Conservation (phyloP, 2,113 vertebrate genomes). For the Nyctibius bracteatus region DNA sequence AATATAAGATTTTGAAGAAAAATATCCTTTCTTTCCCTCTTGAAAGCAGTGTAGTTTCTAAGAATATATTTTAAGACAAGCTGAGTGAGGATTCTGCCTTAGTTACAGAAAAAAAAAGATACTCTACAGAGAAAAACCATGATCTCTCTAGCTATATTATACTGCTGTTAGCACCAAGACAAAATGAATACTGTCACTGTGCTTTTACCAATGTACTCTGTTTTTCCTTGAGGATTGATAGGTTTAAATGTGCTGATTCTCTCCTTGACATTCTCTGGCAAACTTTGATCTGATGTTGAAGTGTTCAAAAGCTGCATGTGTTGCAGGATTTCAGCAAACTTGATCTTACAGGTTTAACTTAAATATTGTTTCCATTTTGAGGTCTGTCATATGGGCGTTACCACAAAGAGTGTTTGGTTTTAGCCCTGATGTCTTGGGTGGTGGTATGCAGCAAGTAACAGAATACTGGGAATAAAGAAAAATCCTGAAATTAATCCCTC, state of each 20-base stretch:
- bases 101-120: not conserved
- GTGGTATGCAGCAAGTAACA: conserved; percentile 73
- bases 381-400: conserved; percentile 70
- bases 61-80: not conserved
- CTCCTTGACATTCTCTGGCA: conserved; percentile 23
- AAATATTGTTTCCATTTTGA: conserved; percentile 79
- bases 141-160: not conserved
- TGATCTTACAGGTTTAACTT: conserved; percentile 77
- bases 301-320: conserved; percentile 66
- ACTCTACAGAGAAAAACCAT: not conserved
- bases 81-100: not conserved
- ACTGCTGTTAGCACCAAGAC: not conserved
- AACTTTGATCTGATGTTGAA: conserved; percentile 53
- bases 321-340: conserved; percentile 67
- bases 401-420: conserved; percentile 71
- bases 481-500: conserved; percentile 74
- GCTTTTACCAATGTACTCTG: not conserved
- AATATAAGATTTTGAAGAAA: not conserved
- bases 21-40: not conserved
- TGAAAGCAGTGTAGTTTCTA: not conserved
- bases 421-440: conserved; percentile 57
- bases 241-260: not conserved
- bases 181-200: not conserved
- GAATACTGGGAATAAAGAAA: conserved; percentile 76
- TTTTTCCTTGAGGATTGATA: not conserved